These are phyloP conservation scores for Diadegma fenestrale DNA, from an alignment of 2,888 invertebrate genomes.

Conservation along the genomic window DNA sequence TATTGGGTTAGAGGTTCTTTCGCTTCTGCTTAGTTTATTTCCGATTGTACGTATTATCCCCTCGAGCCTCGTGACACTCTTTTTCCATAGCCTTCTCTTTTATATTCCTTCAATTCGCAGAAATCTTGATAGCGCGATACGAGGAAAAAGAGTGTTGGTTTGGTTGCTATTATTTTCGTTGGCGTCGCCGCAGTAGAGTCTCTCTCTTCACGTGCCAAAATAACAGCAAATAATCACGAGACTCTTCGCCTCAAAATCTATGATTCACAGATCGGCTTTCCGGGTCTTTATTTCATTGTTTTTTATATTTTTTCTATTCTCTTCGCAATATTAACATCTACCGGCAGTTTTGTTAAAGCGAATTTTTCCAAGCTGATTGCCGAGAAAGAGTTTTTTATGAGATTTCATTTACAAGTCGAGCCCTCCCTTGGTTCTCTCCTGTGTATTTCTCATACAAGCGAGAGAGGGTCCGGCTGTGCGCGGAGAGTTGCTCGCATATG, in stretches of 20 bases:
- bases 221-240: slow-evolving; percentile 13
- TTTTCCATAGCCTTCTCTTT: neutral
- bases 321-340: slow-evolving; percentile 6
- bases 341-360: neutral
- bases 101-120: slow-evolving; percentile 1
- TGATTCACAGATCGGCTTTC: slow-evolving; percentile 16
- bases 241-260: neutral
- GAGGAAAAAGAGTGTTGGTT: slow-evolving; percentile 17
- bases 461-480: slow-evolving; percentile 60
- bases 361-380: slow-evolving; percentile 46
- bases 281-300: neutral
- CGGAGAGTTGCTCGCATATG: slow-evolving; percentile 69
- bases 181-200: slow-evolving; percentile 14
- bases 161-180: slow-evolving; percentile 28
- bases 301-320: neutral
- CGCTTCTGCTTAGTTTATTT: slow-evolving; percentile 60
- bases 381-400: slow-evolving; percentile 62
- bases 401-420: slow-evolving; percentile 66
- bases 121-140: slow-evolving; percentile 12
- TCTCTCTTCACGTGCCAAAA: slow-evolving; percentile 33
- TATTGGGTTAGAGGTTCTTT: slow-evolving; percentile 59
- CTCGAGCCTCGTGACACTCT: slow-evolving; percentile 50
- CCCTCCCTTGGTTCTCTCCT: slow-evolving; percentile 9
- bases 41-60: slow-evolving; percentile 35
- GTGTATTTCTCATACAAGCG: slow-evolving; percentile 35